phyloP scores from a whole-genome alignment of 2,888 invertebrate species.

The Nycteola revayana region DNA sequence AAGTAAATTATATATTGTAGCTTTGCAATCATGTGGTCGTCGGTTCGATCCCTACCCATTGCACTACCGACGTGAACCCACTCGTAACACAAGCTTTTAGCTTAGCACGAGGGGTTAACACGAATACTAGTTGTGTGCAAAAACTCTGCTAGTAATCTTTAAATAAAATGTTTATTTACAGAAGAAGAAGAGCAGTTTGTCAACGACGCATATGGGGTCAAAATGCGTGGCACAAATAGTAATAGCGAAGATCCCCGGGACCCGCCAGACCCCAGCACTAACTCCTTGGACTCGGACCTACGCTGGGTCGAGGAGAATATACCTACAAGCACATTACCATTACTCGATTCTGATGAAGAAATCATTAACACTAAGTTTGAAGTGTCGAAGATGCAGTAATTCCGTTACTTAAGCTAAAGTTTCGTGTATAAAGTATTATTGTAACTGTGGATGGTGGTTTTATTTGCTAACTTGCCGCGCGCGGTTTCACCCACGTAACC shows the following conservation, averaged over 20 bases:
- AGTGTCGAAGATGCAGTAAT: conserved; percentile 93
- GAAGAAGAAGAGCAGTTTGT: conserved; percentile 93
- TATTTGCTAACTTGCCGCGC: too few relatives aligned
- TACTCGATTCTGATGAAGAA: conserved; percentile 89
- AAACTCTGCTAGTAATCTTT: too few relatives aligned
- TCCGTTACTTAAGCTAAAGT: conserved; percentile 42
- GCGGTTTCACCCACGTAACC: too few relatives aligned
- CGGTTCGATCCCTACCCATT: too few relatives aligned
- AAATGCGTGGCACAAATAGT: conserved; percentile 83
- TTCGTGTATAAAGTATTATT: conserved; percentile 47
- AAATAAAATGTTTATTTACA: conserved; percentile 35
- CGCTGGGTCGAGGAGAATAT: conserved; percentile 98
- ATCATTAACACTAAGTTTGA: conserved; percentile 93
- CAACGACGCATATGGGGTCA: conserved; percentile 92
- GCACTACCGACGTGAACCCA: too few relatives aligned
- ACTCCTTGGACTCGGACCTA: conserved; percentile 70
- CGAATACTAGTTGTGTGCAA: too few relatives aligned
- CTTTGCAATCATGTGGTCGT: too few relatives aligned
- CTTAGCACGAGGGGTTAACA: too few relatives aligned
- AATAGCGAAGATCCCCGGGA: conserved; percentile 41
- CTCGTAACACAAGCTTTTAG: too few relatives aligned
- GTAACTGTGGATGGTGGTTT: conserved; percentile 26
- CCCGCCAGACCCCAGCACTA: conserved; percentile 35
- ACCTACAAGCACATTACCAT: conserved; percentile 87
- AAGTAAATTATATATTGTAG: too few relatives aligned